These are phyloP conservation scores for Montifringilla adamsi DNA, from an alignment of 2,113 vertebrate species.

Conservation along the genomic window DNA sequence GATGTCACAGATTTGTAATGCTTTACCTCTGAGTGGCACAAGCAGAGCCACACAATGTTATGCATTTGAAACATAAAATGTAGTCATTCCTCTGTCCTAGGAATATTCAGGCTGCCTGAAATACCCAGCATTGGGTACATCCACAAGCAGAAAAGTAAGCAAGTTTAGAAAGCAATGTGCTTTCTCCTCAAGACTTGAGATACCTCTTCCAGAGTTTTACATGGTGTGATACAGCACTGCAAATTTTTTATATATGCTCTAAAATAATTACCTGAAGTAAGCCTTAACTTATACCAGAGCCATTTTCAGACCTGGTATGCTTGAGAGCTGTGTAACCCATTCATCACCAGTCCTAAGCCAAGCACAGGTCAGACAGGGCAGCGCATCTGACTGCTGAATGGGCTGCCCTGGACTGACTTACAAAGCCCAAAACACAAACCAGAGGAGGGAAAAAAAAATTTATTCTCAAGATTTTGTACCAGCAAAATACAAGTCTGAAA, in stretches of 20 bases:
- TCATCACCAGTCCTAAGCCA: not conserved
- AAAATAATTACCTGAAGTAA: not conserved
- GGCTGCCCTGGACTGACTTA: not conserved
- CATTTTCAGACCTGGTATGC: not conserved
- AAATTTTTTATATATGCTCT: not conserved
- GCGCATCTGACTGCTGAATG: rapidly evolving
- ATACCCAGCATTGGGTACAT: rapidly evolving
- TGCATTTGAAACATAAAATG: not conserved
- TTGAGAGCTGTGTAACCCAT: not conserved
- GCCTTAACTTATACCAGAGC: not conserved
- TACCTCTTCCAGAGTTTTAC: not conserved
- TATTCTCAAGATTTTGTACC: not conserved
- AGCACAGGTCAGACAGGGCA: not conserved
- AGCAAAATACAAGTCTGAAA: not conserved
- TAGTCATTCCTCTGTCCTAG: not conserved
- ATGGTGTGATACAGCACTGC: not conserved
- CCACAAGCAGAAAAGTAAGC: not conserved
- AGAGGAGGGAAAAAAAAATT: not conserved
- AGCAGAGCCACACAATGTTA: not conserved
- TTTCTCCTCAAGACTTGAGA: not conserved
- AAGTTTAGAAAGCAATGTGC: not conserved
- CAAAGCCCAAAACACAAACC: not conserved
- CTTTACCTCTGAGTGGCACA: not conserved
- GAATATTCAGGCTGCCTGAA: not conserved
- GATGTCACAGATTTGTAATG: not conserved